These are phyloP conservation scores for Pediacus dermestoides DNA, from an alignment of 2,888 invertebrate genomes.

Conservation along the genomic window DNA sequence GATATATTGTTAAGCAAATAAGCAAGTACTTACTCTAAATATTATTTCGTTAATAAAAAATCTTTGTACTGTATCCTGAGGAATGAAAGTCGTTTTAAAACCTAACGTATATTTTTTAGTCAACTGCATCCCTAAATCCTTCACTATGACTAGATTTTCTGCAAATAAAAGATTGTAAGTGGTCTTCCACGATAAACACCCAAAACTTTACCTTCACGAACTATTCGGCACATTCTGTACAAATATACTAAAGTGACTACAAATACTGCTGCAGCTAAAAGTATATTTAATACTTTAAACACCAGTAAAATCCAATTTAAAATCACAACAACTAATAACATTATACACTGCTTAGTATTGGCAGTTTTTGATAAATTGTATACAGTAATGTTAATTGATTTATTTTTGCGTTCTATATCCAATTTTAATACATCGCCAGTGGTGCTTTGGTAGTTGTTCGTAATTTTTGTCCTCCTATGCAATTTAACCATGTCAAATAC, in stretches of 20 bases:
- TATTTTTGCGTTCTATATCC: background rate
- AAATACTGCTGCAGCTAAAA: background rate
- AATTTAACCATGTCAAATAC: conserved; percentile 18
- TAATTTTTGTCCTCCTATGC: conserved; percentile 14
- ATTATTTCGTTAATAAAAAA: conserved; percentile 27
- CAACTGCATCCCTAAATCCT: conserved; percentile 22
- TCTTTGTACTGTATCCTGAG: conserved; percentile 21
- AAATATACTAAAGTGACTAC: background rate
- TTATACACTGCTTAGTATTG: background rate
- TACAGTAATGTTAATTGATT: background rate
- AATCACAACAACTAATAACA: background rate
- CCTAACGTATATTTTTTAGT: conserved; percentile 19
- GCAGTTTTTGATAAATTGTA: background rate
- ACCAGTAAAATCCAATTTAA: background rate
- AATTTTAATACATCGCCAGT: background rate
- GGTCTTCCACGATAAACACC: background rate
- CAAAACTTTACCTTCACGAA: background rate
- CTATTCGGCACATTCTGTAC: background rate
- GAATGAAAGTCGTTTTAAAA: conserved; percentile 19
- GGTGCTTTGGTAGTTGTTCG: background rate
- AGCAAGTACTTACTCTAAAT: conserved; percentile 18
- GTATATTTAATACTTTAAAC: background rate
- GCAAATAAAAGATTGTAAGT: conserved; percentile 1
- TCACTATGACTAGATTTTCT: conserved; percentile 18
- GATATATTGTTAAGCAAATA: background rate